Conservation (phyloP, 2,888 invertebrate species). For the Perizoma flavofasciatum region DNA sequence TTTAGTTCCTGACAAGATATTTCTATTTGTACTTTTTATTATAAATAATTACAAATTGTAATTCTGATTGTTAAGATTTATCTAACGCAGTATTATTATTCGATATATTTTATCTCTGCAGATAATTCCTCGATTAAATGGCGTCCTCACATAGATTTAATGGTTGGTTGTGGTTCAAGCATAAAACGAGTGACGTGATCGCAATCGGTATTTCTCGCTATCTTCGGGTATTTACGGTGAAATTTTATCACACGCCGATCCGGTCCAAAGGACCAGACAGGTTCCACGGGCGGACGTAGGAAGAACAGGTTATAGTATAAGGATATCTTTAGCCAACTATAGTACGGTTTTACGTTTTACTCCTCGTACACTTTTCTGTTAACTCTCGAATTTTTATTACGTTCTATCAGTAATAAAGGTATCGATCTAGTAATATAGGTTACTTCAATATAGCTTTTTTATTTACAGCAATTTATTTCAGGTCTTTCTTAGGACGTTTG, state of each 20-base stretch:
- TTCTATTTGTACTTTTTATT: too few relatives aligned
- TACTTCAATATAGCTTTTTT: too few relatives aligned
- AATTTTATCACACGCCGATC: slow-evolving; percentile 58
- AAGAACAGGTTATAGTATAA: slow-evolving; percentile 41
- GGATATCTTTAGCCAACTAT: slow-evolving; percentile 15
- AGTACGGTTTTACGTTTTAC: slow-evolving; percentile 14
- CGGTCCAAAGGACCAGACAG: slow-evolving; percentile 47
- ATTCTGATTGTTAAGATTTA: too few relatives aligned
- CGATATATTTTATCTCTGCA: background rate
- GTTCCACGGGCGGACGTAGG: slow-evolving; percentile 50
- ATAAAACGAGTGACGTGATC: slow-evolving; percentile 57
- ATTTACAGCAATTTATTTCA: too few relatives aligned
- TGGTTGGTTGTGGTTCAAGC: slow-evolving; percentile 44
- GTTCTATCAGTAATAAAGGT: too few relatives aligned
- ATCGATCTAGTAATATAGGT: background rate
- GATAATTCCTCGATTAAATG: background rate
- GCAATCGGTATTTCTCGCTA: slow-evolving; percentile 58
- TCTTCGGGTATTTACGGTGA: slow-evolving; percentile 58
- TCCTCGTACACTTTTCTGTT: background rate
- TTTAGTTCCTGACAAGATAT: too few relatives aligned
- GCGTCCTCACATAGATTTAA: slow-evolving; percentile 40
- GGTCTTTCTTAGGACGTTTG: too few relatives aligned
- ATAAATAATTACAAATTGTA: too few relatives aligned
- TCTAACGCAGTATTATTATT: background rate
- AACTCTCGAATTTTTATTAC: slow-evolving; percentile 6